Base-by-base conservation (phyloP, 53 echinoderm and acorn worm genomes). In the Hippasteria phrygiana region DNA sequence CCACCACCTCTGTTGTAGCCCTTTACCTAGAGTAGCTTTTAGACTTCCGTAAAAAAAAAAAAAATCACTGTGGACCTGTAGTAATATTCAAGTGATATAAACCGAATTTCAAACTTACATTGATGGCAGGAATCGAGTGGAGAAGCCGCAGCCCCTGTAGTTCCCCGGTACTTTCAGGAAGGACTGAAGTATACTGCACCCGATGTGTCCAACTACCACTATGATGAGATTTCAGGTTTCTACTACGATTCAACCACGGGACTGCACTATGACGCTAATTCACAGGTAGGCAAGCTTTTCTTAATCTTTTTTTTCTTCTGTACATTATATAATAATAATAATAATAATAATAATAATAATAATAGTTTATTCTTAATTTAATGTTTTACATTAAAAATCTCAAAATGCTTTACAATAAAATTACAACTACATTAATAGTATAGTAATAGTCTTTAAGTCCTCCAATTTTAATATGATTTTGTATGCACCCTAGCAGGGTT, bases 201-300 rank as follows among this genome's bases (percentile, higher is more conserved):
- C 0, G 98, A 97, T 40, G 87, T 93, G 17, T 93, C 98, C 28
- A 91, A 90, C 24, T 97, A 97, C 75, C 89, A 88, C 34, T 97
- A 95, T 87, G 98, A 97, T 78, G 95, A 95, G 33, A 42, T 87
- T 22, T 92, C 98, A 26, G 95, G 98, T 5, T 97, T 90, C 75
- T 97, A 97, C 72, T 97, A 83, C 63, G 98, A 97, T 54, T 77
- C 98, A 24, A 90, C 77, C 28, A 92, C 88, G 28, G 95, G 98
- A 10, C 89, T 97, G 7, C 95, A 97, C 83, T 97, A 97, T 62
- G 98, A 97, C 56, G 74, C 95, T 42, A 97, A 87, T 79, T 94
- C 95, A 77, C 95, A 97, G 92, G 95, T 97, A 86, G 79, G 43
- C 47, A 66, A 70, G 24, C 35, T 34, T 9, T 33, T 59, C 26